Percentiles rank a stretch among this genome's conserved stretches.
Conservation (phyloP, 2,888 invertebrate genomes). For the Thelaira solivaga region DNA sequence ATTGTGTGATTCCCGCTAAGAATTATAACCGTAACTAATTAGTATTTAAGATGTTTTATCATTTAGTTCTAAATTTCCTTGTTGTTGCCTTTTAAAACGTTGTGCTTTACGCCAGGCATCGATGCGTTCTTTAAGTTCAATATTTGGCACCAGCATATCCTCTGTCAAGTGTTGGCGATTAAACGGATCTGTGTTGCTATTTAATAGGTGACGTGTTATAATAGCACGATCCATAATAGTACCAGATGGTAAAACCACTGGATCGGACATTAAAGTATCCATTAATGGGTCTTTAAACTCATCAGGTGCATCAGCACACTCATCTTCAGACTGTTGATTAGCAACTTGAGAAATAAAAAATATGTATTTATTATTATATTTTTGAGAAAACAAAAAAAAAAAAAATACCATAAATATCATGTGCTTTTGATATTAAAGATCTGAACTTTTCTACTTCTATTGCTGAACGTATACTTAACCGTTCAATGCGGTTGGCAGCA, state of each 20-base stretch:
- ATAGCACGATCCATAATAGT: conserved; percentile 95
- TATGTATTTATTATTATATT: not conserved
- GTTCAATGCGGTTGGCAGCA: conserved; percentile 89
- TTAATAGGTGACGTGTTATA: conserved; percentile 94
- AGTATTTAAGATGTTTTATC: conserved; percentile 74
- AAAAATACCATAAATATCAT: conserved; percentile 82
- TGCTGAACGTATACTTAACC: conserved; percentile 88
- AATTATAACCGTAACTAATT: conserved; percentile 25
- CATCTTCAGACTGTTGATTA: conserved; percentile 92
- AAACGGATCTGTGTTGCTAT: conserved; percentile 98
- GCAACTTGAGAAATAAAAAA: conserved; percentile 77
- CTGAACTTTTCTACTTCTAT: conserved; percentile 92
- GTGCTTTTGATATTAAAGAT: conserved; percentile 85
- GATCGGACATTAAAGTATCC: conserved; percentile 98
- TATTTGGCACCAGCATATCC: conserved; percentile 93
- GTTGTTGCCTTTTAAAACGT: conserved; percentile 73
- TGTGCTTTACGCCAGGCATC: conserved; percentile 91
- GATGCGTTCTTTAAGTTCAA: conserved; percentile 91
- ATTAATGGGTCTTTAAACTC: conserved; percentile 97
- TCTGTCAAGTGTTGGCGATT: conserved; percentile 96
- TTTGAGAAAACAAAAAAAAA: not conserved
- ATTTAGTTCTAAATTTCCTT: conserved; percentile 67
- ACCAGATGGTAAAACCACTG: conserved; percentile 93
- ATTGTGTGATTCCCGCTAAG: conserved; percentile 35
- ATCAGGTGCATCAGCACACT: conserved; percentile 96